Evolutionary conservation across 1,140 invertebrate genomes (phyloP), one percentile per base, ranked within the genome.

Genomic region (Temnothorax curvispinosus): DNA sequence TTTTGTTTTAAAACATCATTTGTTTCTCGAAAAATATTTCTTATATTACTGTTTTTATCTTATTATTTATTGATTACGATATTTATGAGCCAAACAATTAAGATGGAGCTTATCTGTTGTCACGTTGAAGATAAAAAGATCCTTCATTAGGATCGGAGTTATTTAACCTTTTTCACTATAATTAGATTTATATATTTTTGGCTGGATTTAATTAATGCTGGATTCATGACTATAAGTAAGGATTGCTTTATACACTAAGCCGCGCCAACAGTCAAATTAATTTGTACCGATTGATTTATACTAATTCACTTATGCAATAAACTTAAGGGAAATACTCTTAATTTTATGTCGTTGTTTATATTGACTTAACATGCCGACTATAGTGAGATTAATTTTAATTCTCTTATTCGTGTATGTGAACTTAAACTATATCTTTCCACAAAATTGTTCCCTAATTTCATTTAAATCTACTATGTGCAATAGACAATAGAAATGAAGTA

Each of bases 1-100:
- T 50, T 67, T 44, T 1, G 7, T 69, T 69, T 69, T 0, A 50
- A 67, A 47, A 69, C 32, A 47, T 2, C 3, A 69, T 69, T 69
- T 69, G 21, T 69, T 2, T 50, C 27, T 47, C 1, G 8, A 15
- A 69, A 69, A 67, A 27, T 44, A 69, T 15, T 69, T 69, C 18
- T 47, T 13, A 47, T 44, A 21, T 91, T 27, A 92, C 88, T 91
- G 90, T 38, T 91, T 56, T 76, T 27, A 87, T 58, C 5, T 13
- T 21, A 5, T 1, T 52, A 52, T 5, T 6, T 5, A 15, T 52
- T 6, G 15, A 65, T 13, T n/a, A n/a, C 15, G 1, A 64, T 21
- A 56, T 69, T 69, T 69, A 47, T 27, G 8, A 69, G 4, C 2
- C 0, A 32, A 50, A 2, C 13, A 69, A 69, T 5, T 67, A 13